Conservation (phyloP, 2,888 invertebrate genomes). For the Venusia cambrica region DNA sequence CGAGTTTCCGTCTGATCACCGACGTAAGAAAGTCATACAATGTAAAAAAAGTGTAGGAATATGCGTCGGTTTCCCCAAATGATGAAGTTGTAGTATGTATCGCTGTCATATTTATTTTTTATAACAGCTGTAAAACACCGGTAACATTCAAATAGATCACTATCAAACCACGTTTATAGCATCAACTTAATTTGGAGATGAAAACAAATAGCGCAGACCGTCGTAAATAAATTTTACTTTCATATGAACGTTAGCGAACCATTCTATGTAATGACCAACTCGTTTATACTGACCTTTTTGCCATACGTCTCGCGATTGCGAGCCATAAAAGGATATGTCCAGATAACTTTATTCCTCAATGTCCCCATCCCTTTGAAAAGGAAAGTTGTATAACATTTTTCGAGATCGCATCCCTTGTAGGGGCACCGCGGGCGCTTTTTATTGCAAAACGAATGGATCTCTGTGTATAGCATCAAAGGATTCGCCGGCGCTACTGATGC, state of each 20-base stretch:
- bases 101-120: no score
- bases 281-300: constrained; percentile 63
- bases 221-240: constrained; percentile 66
- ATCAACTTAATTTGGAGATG: constrained; percentile 22
- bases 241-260: constrained; percentile 55
- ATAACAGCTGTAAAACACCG: no score
- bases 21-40: no score
- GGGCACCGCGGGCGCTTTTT: constrained; percentile 56
- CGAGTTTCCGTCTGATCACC: no score
- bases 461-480: constrained; percentile 56
- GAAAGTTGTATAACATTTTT: constrained; percentile 74
- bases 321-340: constrained; percentile 73
- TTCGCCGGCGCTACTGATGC: constrained; percentile 48
- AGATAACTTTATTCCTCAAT: constrained; percentile 76
- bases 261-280: constrained; percentile 63
- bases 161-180: constrained; percentile 17
- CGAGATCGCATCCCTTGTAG: constrained; percentile 67
- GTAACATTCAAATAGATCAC: constrained; percentile 11
- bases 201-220: constrained; percentile 27
- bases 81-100: no score
- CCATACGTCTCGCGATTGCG: constrained; percentile 54
- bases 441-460: constrained; percentile 54
- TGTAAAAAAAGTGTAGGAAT: no score
- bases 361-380: constrained; percentile 72
- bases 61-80: no score